phyloP scores from a whole-genome alignment of 2,113 vertebrate genomes.

The Pachypanchax playfairii region DNA sequence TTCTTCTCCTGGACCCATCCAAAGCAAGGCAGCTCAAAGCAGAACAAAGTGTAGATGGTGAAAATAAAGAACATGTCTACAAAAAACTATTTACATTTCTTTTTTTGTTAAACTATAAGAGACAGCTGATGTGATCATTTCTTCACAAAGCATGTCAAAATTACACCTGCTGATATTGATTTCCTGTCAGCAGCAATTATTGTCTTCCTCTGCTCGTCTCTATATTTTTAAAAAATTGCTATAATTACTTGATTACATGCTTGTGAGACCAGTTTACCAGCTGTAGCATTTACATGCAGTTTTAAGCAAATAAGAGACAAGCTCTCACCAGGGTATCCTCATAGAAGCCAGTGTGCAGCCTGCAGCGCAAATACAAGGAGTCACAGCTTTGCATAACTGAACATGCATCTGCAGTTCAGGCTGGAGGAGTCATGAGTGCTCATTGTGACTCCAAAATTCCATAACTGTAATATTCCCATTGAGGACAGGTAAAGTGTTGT shows the following conservation, averaged over 20 bases:
- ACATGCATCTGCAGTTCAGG: slow-evolving; percentile 45
- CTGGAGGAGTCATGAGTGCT: slow-evolving; percentile 53
- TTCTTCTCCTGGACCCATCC: slow-evolving; percentile 31
- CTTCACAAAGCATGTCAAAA: not conserved
- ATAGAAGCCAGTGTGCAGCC: slow-evolving; percentile 31
- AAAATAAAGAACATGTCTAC: slow-evolving; percentile 11
- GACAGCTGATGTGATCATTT: slow-evolving; percentile 8
- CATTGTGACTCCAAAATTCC: slow-evolving; percentile 63
- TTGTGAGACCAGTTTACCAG: not conserved
- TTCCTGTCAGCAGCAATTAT: too few relatives aligned
- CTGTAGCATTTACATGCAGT: slow-evolving; percentile 8
- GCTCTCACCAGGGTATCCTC: slow-evolving; percentile 7
- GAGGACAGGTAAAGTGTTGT: slow-evolving; percentile 38
- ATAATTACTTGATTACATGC: slow-evolving; percentile 8
- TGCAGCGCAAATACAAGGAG: slow-evolving; percentile 46
- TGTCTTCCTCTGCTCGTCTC: not conserved
- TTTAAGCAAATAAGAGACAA: slow-evolving; percentile 27
- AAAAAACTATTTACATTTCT: not conserved
- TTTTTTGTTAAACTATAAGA: not conserved
- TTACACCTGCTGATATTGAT: not conserved
- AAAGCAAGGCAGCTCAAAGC: slow-evolving; percentile 20
- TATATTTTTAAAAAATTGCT: slow-evolving; percentile 7
- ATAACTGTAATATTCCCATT: slow-evolving; percentile 53
- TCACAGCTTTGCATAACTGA: slow-evolving; percentile 43
- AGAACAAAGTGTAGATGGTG: slow-evolving; percentile 9